Evolutionary conservation across 2,888 invertebrate species (phyloP), one percentile per base, ranked within the genome.

Genomic region (Aporophyla lueneburgensis): DNA sequence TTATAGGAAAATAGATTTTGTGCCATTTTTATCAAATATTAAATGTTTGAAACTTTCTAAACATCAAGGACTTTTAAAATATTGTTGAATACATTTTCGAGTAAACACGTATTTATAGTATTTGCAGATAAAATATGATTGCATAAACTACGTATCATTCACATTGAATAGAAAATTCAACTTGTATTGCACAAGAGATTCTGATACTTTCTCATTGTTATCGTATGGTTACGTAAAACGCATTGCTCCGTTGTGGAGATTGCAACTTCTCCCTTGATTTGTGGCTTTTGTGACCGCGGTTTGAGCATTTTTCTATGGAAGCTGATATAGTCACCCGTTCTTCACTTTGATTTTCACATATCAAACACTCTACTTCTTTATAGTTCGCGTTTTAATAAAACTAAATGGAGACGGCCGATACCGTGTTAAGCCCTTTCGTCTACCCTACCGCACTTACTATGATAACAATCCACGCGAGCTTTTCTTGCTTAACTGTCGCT

Each of bases 1-100:
- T 75, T 71, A 74, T 80, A 79, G 77, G 61, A 76, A 72, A 67
- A 81, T 76, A 83, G 56, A 65, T 66, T 70, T 70, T 78, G 87
- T 86, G 86, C 86, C 86, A 86, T 86, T 83, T 70, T 71, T 76
- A 74, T 73, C 68, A 69, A 71, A 71, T 81, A 71, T 27, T 19
- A 56, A 73, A 53, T 54, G 21, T 77, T 73, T 72, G 58, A 46
- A 53, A 73, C 51, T 56, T 79, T 71, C 14, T 63, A 51, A 71
- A 71, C 9, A 71, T 56, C 63, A 21, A 51, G 27, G 71, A 43
- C 33, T 33, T 33, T 56, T 9, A 27, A 78, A 49, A 40, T 62
- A 71, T 80, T 51, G 54, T 72, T 72, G 21, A n/a, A 73, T 46
- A 73, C 33, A 80, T 58, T 63, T 51, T 56, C 24, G 43, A 63